Conservation (phyloP, 2,113 vertebrate species). For the Puffinus mauretanicus region DNA sequence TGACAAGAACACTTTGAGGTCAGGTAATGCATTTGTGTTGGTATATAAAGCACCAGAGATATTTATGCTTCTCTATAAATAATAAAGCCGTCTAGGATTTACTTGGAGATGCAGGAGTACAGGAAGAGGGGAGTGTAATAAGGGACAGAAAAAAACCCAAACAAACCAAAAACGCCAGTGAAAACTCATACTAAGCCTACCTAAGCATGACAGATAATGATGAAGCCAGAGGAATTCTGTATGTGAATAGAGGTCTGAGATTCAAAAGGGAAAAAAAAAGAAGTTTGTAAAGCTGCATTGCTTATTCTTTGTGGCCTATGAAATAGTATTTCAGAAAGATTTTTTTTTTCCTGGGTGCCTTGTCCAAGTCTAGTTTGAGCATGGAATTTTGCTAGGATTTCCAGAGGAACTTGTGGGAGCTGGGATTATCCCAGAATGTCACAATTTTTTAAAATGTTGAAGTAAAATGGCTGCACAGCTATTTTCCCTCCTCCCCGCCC, state of each 20-base stretch:
- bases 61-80: neutral
- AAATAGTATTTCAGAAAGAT: neutral
- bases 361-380: neutral
- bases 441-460: neutral
- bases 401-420: neutral
- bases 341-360: neutral
- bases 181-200: neutral
- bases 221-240: neutral
- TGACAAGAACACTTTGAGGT: neutral
- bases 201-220: neutral
- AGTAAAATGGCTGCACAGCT: neutral
- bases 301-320: neutral
- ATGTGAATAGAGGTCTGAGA: neutral
- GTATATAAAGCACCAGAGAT: neutral
- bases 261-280: neutral
- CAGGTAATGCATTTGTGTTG: neutral
- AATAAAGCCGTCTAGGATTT: neutral
- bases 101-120: neutral
- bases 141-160: too few relatives aligned
- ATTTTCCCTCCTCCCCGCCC: too few relatives aligned
- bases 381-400: neutral
- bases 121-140: neutral
- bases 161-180: neutral
- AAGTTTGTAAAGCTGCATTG: neutral
- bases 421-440: neutral